Evolutionary conservation across 2,113 vertebrate species (phyloP).

Genomic region (Puffinus mauretanicus): DNA sequence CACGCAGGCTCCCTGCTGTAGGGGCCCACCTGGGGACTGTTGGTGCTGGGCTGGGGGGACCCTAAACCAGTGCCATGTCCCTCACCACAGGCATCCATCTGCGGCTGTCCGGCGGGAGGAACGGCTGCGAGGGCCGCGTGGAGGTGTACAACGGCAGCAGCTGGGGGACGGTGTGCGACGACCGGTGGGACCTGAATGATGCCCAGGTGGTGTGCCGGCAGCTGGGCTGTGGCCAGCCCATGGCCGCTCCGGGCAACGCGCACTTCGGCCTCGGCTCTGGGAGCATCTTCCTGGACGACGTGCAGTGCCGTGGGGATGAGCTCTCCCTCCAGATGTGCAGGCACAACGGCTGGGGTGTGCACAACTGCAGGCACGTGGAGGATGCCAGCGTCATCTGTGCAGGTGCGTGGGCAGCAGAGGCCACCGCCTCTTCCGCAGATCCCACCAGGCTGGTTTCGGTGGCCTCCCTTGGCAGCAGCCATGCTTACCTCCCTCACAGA

Average conservation of each 20-base stretch:
- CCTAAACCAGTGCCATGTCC: background rate
- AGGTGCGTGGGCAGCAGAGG: background rate
- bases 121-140: background rate
- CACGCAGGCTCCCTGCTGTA: background rate
- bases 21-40: background rate
- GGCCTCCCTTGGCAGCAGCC: too few relatives aligned
- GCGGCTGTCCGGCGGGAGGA: background rate
- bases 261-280: fast-evolving
- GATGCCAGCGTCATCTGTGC: slow-evolving; percentile 21
- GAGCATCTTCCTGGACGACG: background rate
- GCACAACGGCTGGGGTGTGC: background rate
- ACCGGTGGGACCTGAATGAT: background rate
- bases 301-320: background rate
- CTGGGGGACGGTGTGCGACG: background rate
- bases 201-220: slow-evolving; percentile 85
- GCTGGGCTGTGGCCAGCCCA: slow-evolving; percentile 75
- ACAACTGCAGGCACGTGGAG: background rate
- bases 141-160: background rate
- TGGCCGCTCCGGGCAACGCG: fast-evolving
- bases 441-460: fast-evolving
- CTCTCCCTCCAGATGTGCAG: background rate
- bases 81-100: background rate
- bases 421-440: fast-evolving
- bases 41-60: background rate
- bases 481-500: background rate